Conservation (phyloP, 1,140 invertebrate species). For the Phymorhynchus buccinoides region DNA sequence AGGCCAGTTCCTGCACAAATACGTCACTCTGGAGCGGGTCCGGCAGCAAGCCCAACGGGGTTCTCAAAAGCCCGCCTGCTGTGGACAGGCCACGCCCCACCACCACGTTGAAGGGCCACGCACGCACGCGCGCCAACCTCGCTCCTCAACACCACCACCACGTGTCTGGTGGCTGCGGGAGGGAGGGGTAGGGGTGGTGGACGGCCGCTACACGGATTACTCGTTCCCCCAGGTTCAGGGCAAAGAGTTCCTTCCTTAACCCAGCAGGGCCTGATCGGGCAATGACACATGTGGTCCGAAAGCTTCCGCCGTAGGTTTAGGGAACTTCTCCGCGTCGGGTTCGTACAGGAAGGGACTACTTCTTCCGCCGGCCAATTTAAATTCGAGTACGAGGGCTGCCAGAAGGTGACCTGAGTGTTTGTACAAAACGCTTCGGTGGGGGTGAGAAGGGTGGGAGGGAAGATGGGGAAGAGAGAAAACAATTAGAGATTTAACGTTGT, state of each 20-base stretch:
- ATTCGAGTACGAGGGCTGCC: neutral
- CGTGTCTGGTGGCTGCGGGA: slow-evolving; percentile 40
- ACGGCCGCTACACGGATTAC: slow-evolving; percentile 35
- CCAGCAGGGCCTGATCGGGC: neutral
- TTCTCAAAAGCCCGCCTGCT: slow-evolving; percentile 30
- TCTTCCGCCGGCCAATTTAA: neutral
- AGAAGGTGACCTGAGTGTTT: neutral
- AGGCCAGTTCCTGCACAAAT: slow-evolving; percentile 43
- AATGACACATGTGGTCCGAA: slow-evolving; percentile 34
- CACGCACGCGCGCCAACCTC: slow-evolving; percentile 30
- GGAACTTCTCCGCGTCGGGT: neutral
- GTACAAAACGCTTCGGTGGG: slow-evolving; percentile 8
- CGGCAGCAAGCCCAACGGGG: slow-evolving; percentile 15
- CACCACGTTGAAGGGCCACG: slow-evolving; percentile 9
- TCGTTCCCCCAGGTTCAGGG: slow-evolving; percentile 6
- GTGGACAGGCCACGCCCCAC: slow-evolving; percentile 22
- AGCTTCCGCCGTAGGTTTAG: slow-evolving; percentile 17
- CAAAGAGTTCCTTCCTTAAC: slow-evolving; percentile 4
- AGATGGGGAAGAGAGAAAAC: neutral
- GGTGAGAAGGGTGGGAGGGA: neutral
- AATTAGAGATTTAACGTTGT: neutral
- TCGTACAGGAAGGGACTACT: too few relatives aligned
- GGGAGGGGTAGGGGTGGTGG: slow-evolving; percentile 30
- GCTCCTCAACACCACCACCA: slow-evolving; percentile 1
- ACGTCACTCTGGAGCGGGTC: neutral